These are phyloP conservation scores for Heterotilapia buettikoferi DNA, from an alignment of 2,113 vertebrate species.

Conservation along the genomic window DNA sequence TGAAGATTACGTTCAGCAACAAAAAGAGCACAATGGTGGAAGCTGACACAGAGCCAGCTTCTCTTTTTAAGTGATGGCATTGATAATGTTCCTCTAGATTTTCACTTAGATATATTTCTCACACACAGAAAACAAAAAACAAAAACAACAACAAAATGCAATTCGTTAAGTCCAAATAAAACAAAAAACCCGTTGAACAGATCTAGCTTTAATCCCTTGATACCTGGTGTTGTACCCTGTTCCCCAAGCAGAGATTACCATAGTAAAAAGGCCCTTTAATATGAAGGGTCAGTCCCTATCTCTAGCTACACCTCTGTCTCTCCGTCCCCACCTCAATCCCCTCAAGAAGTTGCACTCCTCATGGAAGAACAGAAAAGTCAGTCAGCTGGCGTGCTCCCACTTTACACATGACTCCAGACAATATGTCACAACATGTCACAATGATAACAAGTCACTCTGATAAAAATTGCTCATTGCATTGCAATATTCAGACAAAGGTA, in stretches of 20 bases:
- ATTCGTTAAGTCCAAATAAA: constrained; percentile 24
- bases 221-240: constrained; percentile 63
- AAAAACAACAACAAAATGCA: constrained; percentile 7
- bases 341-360: constrained; percentile 23
- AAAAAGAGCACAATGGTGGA: constrained; percentile 73
- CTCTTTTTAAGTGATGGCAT: constrained; percentile 65
- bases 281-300: constrained; percentile 66
- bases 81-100: constrained; percentile 34
- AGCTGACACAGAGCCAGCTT: constrained; percentile 51
- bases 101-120: constrained; percentile 40
- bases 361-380: constrained; percentile 59
- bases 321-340: not conserved
- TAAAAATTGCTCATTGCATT: constrained; percentile 74
- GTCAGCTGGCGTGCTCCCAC: constrained; percentile 48
- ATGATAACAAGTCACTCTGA: constrained; percentile 65
- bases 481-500: constrained; percentile 73
- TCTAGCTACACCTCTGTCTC: constrained; percentile 20
- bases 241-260: constrained; percentile 63
- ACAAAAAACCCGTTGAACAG: constrained; percentile 16
- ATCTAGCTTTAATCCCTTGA: constrained; percentile 43
- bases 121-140: constrained; percentile 38
- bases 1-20: constrained; percentile 44
- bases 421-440: constrained; percentile 64
- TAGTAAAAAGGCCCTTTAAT: constrained; percentile 70
- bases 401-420: constrained; percentile 62